These are phyloP conservation scores for Marmota flaviventris DNA, from an alignment of 2,113 vertebrate genomes.

Conservation along the genomic window DNA sequence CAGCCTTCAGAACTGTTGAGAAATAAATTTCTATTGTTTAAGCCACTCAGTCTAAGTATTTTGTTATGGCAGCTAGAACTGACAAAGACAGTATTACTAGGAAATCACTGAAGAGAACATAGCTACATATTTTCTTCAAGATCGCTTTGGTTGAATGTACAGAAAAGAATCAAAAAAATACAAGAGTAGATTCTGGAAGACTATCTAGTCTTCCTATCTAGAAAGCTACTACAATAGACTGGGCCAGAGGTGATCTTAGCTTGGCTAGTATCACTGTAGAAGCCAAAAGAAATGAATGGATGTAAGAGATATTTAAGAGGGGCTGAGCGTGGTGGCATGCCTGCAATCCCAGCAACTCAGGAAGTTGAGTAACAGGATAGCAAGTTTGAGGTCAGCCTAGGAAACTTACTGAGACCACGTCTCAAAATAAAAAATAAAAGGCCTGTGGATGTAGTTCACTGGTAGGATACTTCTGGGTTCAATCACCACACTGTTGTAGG, in stretches of 20 bases:
- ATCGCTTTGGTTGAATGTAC: not conserved
- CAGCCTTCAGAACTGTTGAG: not conserved
- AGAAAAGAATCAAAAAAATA: not conserved
- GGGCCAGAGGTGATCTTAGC: not conserved
- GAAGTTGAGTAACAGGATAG: too few species aligned
- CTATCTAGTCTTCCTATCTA: too few species aligned
- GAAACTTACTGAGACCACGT: too few species aligned
- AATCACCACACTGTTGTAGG: too few species aligned
- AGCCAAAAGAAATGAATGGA: not conserved
- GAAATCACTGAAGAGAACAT: not conserved
- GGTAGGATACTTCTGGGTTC: too few species aligned
- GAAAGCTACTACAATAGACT: not conserved
- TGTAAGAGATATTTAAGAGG: not conserved
- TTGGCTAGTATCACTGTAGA: not conserved
- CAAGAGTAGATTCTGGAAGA: not conserved
- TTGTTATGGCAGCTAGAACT: not conserved
- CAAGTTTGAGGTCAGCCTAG: too few species aligned
- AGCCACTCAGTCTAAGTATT: not conserved
- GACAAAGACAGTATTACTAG: not conserved
- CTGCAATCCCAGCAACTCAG: too few species aligned
- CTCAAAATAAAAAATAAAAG: too few species aligned
- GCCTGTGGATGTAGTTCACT: too few species aligned
- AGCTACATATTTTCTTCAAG: not conserved
- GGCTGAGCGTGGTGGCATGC: too few species aligned
- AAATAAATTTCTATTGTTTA: conserved; percentile 22